Conservation (phyloP, 2,113 vertebrate species). For the Passer montanus region DNA sequence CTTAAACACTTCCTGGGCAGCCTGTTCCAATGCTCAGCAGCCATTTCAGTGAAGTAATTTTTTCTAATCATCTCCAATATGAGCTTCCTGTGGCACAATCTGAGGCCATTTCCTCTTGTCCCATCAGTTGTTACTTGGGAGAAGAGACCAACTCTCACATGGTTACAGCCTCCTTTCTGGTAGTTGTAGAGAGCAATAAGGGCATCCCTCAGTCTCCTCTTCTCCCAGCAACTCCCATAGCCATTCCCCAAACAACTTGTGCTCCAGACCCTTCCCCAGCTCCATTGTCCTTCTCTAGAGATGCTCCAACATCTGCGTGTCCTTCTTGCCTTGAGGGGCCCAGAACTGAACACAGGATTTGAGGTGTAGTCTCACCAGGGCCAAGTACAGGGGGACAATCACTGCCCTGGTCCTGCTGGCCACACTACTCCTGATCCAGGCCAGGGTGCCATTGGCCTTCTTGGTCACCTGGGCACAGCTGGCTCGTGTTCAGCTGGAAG, state of each 20-base stretch:
- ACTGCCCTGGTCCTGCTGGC: not conserved
- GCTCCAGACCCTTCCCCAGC: not conserved
- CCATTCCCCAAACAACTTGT: not conserved
- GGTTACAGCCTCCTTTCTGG: not conserved
- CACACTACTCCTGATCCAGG: too few relatives aligned
- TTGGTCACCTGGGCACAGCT: not conserved
- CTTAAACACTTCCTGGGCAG: not conserved
- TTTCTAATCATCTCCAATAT: not conserved
- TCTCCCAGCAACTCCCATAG: not conserved
- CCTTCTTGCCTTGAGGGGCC: accelerated
- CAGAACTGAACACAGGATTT: not conserved
- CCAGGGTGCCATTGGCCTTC: not conserved
- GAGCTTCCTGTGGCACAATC: not conserved
- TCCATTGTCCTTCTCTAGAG: accelerated
- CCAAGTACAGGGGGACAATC: accelerated
- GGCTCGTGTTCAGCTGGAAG: not conserved
- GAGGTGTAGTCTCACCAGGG: not conserved
- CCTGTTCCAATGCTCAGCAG: not conserved
- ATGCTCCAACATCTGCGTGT: accelerated
- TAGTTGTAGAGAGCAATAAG: not conserved
- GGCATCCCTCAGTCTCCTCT: not conserved
- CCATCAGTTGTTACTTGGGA: not conserved
- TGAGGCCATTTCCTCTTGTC: not conserved
- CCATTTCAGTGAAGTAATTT: not conserved
- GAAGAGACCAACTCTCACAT: not conserved